Evolutionary conservation across 2,797 vertebrate genomes (phyloP).

Genomic region (Tadarida brasiliensis): DNA sequence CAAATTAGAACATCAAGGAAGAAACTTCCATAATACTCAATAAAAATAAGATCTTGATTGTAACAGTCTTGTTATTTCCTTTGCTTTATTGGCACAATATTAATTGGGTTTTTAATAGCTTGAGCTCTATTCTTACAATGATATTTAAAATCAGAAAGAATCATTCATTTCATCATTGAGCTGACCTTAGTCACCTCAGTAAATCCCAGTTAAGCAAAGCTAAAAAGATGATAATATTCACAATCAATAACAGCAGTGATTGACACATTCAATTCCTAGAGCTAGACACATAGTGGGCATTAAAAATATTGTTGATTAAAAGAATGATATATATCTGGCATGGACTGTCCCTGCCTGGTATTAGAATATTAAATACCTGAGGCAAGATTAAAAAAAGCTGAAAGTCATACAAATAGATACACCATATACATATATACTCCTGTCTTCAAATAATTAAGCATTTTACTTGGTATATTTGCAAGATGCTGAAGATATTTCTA

Average conservation of each 20-base stretch:
- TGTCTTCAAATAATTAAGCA: conserved; percentile 80
- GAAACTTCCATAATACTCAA: conserved; percentile 7
- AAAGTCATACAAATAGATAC: conserved; percentile 49
- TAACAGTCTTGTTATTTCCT: not conserved
- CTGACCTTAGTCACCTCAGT: conserved; percentile 21
- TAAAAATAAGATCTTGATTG: conserved; percentile 53
- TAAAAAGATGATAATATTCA: conserved; percentile 48
- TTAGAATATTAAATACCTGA: conserved; percentile 39
- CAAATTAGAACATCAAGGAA: conserved; percentile 44
- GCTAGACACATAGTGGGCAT: conserved; percentile 18
- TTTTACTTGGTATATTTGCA: conserved; percentile 74
- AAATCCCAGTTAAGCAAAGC: conserved; percentile 45
- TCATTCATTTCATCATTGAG: conserved; percentile 67
- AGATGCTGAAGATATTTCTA: conserved; percentile 79
- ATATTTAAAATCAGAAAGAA: conserved; percentile 58
- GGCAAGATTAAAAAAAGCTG: conserved; percentile 68
- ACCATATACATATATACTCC: not conserved
- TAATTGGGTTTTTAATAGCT: conserved; percentile 33
- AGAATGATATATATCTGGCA: not conserved
- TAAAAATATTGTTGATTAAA: conserved; percentile 60
- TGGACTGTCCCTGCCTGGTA: conserved; percentile 30
- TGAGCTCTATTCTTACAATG: not conserved
- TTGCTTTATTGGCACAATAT: conserved; percentile 35
- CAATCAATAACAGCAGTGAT: conserved; percentile 34
- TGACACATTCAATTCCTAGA: conserved; percentile 68